These are phyloP conservation scores for Acanthaster planci DNA, from an alignment of 35 echinoderm and acorn worm genomes.

Conservation along the genomic window DNA sequence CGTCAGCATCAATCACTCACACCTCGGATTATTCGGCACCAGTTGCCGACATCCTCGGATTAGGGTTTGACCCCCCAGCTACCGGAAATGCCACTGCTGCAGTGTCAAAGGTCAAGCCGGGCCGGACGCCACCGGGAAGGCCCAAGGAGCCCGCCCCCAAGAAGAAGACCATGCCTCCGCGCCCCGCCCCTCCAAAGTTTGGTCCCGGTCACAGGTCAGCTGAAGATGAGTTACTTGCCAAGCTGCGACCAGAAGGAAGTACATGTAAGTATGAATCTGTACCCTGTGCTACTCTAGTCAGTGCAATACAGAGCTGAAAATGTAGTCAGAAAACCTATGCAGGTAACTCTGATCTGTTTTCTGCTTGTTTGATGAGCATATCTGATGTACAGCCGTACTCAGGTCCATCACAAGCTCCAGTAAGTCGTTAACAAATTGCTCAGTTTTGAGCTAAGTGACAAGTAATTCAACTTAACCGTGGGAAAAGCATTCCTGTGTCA, in stretches of 20 bases:
- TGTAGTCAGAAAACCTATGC: neutral
- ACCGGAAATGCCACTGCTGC: neutral
- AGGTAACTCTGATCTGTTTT: neutral
- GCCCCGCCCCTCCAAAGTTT: conserved; percentile 73
- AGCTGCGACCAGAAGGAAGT: conserved; percentile 63
- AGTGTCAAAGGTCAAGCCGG: neutral
- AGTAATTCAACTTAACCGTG: too few species aligned
- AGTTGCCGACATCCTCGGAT: neutral
- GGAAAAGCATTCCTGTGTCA: too few species aligned
- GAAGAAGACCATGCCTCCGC: conserved; percentile 55
- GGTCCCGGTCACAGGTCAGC: conserved; percentile 40
- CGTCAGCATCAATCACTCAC: too few species aligned
- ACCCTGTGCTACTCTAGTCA: too few species aligned
- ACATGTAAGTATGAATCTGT: neutral
- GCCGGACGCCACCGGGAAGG: neutral
- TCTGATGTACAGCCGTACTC: too few species aligned
- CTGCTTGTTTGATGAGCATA: too few species aligned
- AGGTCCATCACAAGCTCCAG: too few species aligned
- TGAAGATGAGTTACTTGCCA: conserved; percentile 48
- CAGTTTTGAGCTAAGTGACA: too few species aligned
- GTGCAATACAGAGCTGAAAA: neutral
- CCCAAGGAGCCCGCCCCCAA: conserved; percentile 36
- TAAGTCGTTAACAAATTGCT: too few species aligned
- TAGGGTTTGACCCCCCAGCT: neutral
- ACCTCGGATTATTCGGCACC: neutral